Conservation (phyloP, 1,140 invertebrate species). For the Aphaenogaster rudis region DNA sequence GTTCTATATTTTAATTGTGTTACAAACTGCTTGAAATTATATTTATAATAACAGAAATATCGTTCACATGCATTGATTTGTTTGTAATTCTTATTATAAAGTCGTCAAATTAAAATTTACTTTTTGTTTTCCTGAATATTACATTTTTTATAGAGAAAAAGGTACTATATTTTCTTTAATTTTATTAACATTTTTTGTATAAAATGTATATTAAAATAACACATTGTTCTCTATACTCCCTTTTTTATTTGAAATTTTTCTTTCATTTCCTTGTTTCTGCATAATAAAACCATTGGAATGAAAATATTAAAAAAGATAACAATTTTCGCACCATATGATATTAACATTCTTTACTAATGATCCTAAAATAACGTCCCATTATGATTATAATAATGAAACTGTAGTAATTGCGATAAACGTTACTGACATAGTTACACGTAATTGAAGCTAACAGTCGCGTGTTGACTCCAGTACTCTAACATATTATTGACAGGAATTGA, state of each 20-base stretch:
- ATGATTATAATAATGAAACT: not conserved
- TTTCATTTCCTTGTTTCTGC: not conserved
- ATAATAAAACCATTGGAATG: not conserved
- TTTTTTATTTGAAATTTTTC: not conserved
- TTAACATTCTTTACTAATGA: not conserved
- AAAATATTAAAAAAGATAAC: not conserved
- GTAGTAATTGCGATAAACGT: not conserved
- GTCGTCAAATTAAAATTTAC: not conserved
- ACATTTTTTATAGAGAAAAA: not conserved
- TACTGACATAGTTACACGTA: not conserved
- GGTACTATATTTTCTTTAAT: not conserved
- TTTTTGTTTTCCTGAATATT: not conserved
- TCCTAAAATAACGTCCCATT: not conserved
- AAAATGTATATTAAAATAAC: not conserved
- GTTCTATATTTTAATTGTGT: not conserved
- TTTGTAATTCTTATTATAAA: not conserved
- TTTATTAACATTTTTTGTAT: not conserved
- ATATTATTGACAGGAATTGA: conserved; percentile 30
- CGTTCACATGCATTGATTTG: not conserved
- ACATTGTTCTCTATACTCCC: not conserved
- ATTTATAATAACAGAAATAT: not conserved
- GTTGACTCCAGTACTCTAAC: not conserved
- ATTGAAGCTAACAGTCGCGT: not conserved
- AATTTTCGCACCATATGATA: not conserved
- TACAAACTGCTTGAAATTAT: not conserved